Percentiles rank a stretch among this genome's conserved stretches.
phyloP scores from a whole-genome alignment of 2,888 invertebrate species.

The Oligia strigilis region DNA sequence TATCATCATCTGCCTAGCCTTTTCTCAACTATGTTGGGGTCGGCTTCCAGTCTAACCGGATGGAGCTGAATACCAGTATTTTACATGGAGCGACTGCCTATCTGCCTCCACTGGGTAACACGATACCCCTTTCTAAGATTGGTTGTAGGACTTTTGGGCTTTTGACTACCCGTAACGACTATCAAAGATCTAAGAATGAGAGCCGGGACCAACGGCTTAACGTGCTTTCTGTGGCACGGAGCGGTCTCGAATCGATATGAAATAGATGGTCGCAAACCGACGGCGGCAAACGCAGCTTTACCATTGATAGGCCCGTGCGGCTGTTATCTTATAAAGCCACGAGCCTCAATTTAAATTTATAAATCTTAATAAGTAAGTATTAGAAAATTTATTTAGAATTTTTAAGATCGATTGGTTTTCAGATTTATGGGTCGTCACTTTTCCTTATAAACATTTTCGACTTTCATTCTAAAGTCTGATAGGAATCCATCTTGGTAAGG shows the following conservation, averaged over 20 bases:
- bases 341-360: background rate
- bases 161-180: too few species aligned
- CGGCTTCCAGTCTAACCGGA: too few species aligned
- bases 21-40: too few species aligned
- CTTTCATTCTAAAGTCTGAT: constrained; percentile 46
- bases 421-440: background rate
- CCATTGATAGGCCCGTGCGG: background rate
- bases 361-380: background rate
- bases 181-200: too few species aligned
- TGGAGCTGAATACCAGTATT: too few species aligned
- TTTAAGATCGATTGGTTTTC: background rate
- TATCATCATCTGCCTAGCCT: too few species aligned
- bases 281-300: background rate
- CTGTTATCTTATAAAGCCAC: background rate
- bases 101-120: background rate
- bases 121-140: background rate
- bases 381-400: background rate
- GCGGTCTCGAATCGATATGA: background rate
- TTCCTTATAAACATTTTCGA: constrained; percentile 31
- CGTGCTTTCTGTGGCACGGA: background rate
- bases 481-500: constrained; percentile 53
- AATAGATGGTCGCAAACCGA: too few species aligned
- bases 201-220: too few species aligned
- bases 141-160: background rate
- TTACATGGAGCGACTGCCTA: background rate